Evolutionary conservation across 1,140 invertebrate genomes (phyloP), one percentile per base, ranked within the genome.

Genomic region (Nephotettix cincticeps): DNA sequence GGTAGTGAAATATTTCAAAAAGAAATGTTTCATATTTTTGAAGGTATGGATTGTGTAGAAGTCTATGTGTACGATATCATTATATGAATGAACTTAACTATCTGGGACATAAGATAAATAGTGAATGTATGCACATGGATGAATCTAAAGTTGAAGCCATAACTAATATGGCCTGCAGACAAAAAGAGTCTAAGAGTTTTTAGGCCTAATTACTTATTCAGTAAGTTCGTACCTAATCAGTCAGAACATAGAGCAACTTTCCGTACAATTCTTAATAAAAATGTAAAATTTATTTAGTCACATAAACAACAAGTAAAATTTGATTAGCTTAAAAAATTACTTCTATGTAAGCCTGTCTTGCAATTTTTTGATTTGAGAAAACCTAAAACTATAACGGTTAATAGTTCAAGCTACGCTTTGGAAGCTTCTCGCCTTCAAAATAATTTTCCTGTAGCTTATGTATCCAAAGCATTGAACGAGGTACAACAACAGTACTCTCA

Each of bases 1-100:
- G 79, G 80, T 14, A 76, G 78, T 21, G 81, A 83, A 75, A 75
- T 81, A 17, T 83, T 83, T 75, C 78, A 81, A 30, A 45, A 71
- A 65, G 66, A 47, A 25, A 78, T 80, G 64, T 69, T 68, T 40
- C 66, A 80, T 70, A 76, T 80, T 13, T 79, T 81, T 71, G 70
- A 71, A 4, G 73, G 71, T 45, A 78, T 80, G 17, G 25, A 75
- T 66, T 77, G 78, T 40, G 73, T 79, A 56, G 54, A 72, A 51
- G 51, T 76, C n/a, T 74, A 75, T 13, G 75, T 77, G 11, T 77
- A 81, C 71, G 78, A 81, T 69, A 76, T 79, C 45, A 69, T 79
- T 45, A 75, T 80, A 3, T 74, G 3, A 75, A 23, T 29, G 65
- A 68, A 64, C 70, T 77, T 27, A 76, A 72, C 63, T 83, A 78